Percentiles rank a stretch among this genome's conserved stretches.
These are phyloP conservation scores for Chaetops frenatus DNA, from an alignment of 2,113 vertebrate species.

Conservation along the genomic window DNA sequence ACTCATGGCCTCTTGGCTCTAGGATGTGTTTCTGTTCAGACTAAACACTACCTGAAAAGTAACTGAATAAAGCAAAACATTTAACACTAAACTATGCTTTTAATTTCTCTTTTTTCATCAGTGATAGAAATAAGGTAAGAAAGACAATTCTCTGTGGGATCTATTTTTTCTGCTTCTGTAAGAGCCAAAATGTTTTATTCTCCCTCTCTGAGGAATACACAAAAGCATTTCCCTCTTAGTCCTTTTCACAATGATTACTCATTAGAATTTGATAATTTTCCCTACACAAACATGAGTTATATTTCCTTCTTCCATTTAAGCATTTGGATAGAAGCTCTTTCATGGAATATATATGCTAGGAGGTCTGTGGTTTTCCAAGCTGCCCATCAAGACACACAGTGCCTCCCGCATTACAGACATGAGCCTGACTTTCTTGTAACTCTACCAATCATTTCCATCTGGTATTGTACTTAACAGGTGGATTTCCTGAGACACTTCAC, in stretches of 20 bases:
- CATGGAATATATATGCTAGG: not conserved
- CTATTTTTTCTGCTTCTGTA: not conserved
- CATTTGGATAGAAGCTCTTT: not conserved
- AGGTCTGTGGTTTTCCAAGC: slow-evolving; percentile 4
- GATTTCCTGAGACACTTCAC: slow-evolving; percentile 52
- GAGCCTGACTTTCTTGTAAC: slow-evolving; percentile 35
- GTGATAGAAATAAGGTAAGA: not conserved
- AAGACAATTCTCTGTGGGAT: not conserved
- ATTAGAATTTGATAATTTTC: not conserved
- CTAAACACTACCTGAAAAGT: slow-evolving; percentile 10
- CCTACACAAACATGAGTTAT: not conserved
- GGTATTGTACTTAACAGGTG: slow-evolving; percentile 59
- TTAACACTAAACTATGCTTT: not conserved
- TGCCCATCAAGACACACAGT: slow-evolving; percentile 8
- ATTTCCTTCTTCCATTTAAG: not conserved
- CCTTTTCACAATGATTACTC: not conserved
- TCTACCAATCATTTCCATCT: slow-evolving; percentile 43
- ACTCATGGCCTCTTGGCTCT: not conserved
- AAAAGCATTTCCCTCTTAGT: not conserved
- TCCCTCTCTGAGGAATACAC: not conserved
- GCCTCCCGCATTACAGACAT: not conserved
- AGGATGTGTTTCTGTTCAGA: not conserved
- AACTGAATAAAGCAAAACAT: not conserved
- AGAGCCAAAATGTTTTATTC: not conserved
- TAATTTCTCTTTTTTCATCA: not conserved